Evolutionary conservation across 2,888 invertebrate genomes (phyloP).

Genomic region (Apotomis turbidana): DNA sequence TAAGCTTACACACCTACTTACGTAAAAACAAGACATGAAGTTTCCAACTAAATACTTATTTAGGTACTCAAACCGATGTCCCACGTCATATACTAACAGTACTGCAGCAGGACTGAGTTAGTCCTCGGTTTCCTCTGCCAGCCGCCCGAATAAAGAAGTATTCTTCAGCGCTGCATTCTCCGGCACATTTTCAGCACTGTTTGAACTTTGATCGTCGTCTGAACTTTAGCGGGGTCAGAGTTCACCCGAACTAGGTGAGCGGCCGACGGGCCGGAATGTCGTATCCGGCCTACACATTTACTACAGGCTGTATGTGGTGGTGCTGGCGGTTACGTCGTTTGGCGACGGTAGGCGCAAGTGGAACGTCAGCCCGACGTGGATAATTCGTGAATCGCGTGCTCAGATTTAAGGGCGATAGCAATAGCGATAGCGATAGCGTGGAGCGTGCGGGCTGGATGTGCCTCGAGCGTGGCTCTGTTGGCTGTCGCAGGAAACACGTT

Average conservation of each 20-base stretch:
- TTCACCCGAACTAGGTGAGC: conserved; percentile 37
- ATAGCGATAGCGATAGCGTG: conserved; percentile 14
- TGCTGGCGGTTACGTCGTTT: conserved; percentile 4
- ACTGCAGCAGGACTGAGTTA: no score
- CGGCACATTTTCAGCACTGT: conserved; percentile 29
- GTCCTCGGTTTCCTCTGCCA: not conserved
- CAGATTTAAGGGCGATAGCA: conserved; percentile 39
- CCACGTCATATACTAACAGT: no score
- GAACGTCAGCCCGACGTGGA: conserved; percentile 46
- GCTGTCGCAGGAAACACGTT: not conserved
- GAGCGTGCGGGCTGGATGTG: conserved; percentile 17
- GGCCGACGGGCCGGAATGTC: conserved; percentile 21
- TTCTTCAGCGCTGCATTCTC: conserved; percentile 19
- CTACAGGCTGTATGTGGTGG: not conserved
- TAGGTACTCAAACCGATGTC: no score
- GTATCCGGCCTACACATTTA: conserved; percentile 4
- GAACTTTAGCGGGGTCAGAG: conserved; percentile 41
- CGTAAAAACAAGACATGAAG: no score
- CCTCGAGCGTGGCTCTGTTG: not conserved
- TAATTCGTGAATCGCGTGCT: conserved; percentile 68
- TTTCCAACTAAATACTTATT: no score
- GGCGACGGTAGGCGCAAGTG: conserved; percentile 37
- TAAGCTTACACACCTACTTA: no score
- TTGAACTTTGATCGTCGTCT: conserved; percentile 34
- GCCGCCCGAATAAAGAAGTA: not conserved